Evolutionary conservation across 2,797 vertebrate genomes (phyloP), one percentile per base, ranked within the genome.

Genomic region (Huso huso): DNA sequence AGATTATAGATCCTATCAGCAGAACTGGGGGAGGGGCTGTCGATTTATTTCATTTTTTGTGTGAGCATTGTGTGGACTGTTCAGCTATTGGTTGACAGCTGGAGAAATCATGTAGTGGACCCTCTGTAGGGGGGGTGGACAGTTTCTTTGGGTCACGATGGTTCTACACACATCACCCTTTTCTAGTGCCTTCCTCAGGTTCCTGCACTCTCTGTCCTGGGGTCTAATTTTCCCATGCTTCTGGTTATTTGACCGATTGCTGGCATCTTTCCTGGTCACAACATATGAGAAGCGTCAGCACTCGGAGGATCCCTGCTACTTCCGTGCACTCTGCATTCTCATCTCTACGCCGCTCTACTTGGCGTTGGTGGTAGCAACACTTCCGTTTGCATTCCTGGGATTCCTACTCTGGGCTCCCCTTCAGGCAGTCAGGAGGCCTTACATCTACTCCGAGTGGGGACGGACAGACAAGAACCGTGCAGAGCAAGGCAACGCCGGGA

Each of bases 191-290:
- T 95, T 94, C 84, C 90, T 97, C 76, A 91, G 92, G 64, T 89
- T 93, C 79, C 89, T 98, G 83, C 93, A 96, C 71, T 86, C 90
- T n/a, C 83, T 98, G 72, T 97, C 97, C 48, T 99, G 97, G 97
- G 93, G 87, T 70, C 87, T 99, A 75, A 94, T 99, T 83, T 98
- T 97, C 82, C 97, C 97, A 70, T 96, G 93, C 78, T 98, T 96
- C 78, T 99, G 96, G 94, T 84, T 99, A 64, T 80, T 92, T 79
- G 95, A 99, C 86, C 88, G 92, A 71, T 90, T 99, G 1, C 80
- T 95, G 71, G 93, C 90, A 61, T 94, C 94, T 59, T 98, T 95
- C n/a, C 88, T 94, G 77, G 89, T 94, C 66, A 96, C 94, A 62
- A 94, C 94, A 0, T 90, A 93, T 74, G 94, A 98, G 77, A 98